Base-by-base conservation (phyloP, 2,888 invertebrate genomes). In the Eupithecia abbreviata region DNA sequence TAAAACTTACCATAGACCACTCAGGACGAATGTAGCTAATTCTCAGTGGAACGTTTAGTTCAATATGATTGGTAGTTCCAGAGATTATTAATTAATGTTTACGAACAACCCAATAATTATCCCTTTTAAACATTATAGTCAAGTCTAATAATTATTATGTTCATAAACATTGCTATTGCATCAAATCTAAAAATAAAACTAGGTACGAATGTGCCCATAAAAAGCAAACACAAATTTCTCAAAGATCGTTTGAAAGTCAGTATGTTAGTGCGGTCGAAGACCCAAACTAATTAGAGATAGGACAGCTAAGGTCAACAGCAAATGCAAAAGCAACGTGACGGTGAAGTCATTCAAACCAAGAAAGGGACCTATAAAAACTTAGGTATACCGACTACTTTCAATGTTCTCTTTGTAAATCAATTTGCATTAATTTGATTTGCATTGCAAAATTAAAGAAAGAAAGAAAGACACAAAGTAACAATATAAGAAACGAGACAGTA, bases 201-300 rank as follows among this genome's bases (percentile, higher is more conserved):
- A 79, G 80, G 82, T 62, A 62, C 62, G 30, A 30, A 30, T 83
- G 80, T 84, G 80, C 75, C 72, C 76, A 88, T 88, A 91, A 92
- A 90, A 92, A 91, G 89, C 87, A 88, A 90, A 91, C 86, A 90
- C 89, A 89, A 91, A 90, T 91, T 92, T 93, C 91, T 89, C 89
- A 87, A 86, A 84, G 85, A 85, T 82, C 93, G 83, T 92, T 93
- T 93, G 91, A 93, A 94, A 92, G 94, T 93, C 94, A 93, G 87
- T 86, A 69, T 86, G 88, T 88, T 85, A 87, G 86, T 76, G 74
- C 87, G 91, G 92, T 73, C 93, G 91, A 93, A 89, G 92, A 93
- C 87, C 88, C 90, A 90, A 81, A 77, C 80, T 85, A 84, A 93
- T 92, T 91, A 90, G 88, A 87, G 89, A 89, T 88, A 91, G 92